phyloP scores from a whole-genome alignment of 2,113 vertebrate species.

The Monarcha castaneiventris region DNA sequence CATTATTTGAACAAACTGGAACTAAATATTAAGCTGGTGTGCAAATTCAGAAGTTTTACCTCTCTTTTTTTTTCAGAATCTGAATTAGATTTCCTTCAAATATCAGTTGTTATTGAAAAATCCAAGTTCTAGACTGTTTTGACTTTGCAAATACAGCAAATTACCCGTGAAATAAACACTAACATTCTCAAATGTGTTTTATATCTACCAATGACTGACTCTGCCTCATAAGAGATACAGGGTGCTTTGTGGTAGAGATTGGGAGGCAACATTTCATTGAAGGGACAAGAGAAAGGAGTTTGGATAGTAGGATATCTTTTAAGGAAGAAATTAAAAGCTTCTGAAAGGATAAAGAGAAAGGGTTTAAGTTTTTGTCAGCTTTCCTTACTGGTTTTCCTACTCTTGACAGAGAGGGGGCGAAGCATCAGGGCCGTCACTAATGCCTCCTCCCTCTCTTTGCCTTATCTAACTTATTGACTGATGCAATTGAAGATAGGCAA shows the following conservation, averaged over 20 bases:
- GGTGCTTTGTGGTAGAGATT: background rate
- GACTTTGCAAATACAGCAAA: background rate
- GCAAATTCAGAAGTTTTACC: background rate
- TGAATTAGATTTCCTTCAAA: background rate
- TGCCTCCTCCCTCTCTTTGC: background rate
- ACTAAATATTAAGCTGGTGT: background rate
- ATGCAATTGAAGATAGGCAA: rapidly evolving
- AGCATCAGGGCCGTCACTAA: background rate
- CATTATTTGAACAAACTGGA: background rate
- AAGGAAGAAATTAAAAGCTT: background rate
- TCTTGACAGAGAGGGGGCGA: background rate
- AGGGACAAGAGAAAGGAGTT: background rate
- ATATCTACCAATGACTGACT: background rate
- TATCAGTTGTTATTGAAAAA: background rate
- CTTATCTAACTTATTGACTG: background rate
- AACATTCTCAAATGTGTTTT: background rate
- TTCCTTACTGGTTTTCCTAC: background rate
- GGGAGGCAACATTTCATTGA: background rate
- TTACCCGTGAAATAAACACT: background rate
- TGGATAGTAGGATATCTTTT: background rate
- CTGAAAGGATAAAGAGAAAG: background rate
- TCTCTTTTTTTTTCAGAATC: background rate
- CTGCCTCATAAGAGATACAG: background rate
- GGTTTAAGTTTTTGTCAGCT: background rate
- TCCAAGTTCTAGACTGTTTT: background rate